Conservation (phyloP, 2,888 invertebrate species). For the Beris chalybata region DNA sequence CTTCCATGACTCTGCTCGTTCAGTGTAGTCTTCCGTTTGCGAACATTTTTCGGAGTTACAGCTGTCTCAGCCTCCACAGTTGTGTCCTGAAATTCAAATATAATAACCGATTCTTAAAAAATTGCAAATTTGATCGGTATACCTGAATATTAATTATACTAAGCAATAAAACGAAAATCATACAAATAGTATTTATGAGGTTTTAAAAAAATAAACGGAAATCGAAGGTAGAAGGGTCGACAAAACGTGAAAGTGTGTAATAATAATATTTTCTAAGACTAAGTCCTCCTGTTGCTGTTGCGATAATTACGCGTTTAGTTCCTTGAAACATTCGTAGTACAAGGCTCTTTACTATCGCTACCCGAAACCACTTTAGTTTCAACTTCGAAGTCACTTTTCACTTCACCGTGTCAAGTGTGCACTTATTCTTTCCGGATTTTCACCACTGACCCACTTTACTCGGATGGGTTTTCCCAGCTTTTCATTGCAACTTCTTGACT, state of each 20-base stretch:
- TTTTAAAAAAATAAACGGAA: too few relatives aligned
- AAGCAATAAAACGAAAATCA: neutral
- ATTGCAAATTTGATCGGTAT: neutral
- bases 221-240: too few relatives aligned
- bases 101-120: neutral
- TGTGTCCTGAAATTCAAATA: conserved; percentile 60
- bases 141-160: neutral
- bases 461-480: neutral
- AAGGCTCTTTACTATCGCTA: too few relatives aligned
- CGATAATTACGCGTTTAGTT: too few relatives aligned
- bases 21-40: conserved; percentile 85
- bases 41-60: conserved; percentile 64
- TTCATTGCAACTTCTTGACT: too few relatives aligned
- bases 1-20: conserved; percentile 91
- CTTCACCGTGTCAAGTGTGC: conserved; percentile 25
- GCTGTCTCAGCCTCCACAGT: conserved; percentile 69
- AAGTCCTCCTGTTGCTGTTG: too few relatives aligned
- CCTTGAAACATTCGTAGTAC: too few relatives aligned
- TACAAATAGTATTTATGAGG: too few relatives aligned
- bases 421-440: conserved; percentile 14
- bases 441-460: conserved; percentile 22
- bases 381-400: neutral
- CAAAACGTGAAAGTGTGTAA: too few relatives aligned
- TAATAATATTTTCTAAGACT: too few relatives aligned
- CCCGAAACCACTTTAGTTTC: too few relatives aligned